These are phyloP conservation scores for Coenobita brevimanus DNA, from an alignment of 1,140 invertebrate species.

Conservation along the genomic window DNA sequence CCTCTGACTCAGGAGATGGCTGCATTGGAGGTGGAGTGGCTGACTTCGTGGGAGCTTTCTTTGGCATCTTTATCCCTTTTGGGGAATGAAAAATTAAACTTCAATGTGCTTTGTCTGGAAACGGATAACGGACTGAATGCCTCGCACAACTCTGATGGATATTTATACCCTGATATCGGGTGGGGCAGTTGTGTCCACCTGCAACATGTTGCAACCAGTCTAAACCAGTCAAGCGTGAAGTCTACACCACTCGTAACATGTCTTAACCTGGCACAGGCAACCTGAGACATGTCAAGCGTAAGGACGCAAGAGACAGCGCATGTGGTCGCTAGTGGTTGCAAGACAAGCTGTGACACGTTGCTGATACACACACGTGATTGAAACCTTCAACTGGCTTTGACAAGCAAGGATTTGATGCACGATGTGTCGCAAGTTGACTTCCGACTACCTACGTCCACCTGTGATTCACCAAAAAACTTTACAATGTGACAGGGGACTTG, in stretches of 20 bases:
- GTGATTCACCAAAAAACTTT: not conserved
- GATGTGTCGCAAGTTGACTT: no score
- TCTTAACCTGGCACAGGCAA: not conserved
- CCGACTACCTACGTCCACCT: no score
- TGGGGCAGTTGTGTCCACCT: not conserved
- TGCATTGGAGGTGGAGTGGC: not conserved
- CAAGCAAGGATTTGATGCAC: no score
- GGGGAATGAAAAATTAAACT: not conserved
- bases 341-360: no score
- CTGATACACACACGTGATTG: not conserved
- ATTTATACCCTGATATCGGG: not conserved
- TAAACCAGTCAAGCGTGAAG: not conserved
- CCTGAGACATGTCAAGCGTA: no score
- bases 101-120: no score
- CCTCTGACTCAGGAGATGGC: not conserved
- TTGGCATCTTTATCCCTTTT: not conserved
- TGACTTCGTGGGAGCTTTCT: no score
- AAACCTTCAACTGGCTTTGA: slow-evolving; percentile 4
- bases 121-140: not conserved
- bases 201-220: not conserved
- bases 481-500: not conserved
- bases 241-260: not conserved
- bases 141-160: not conserved
- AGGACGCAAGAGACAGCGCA: not conserved
- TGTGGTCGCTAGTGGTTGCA: not conserved